Evolutionary conservation across 92 coral and sea anemone genomes (phyloP).

Genomic region (Montipora capitata): DNA sequence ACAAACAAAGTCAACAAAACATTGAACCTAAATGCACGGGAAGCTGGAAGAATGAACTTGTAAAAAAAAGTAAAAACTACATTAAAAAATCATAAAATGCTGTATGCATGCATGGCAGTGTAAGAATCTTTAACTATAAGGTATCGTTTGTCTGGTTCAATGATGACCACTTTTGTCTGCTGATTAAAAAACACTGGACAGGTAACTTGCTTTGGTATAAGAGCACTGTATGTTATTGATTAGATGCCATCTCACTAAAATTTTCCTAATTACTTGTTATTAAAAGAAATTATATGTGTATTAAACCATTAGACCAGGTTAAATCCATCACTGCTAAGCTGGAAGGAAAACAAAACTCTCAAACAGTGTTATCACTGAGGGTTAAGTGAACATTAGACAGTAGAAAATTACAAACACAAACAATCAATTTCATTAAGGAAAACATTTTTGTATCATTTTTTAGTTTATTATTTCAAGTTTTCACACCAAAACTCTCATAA

Average conservation of each 20-base stretch:
- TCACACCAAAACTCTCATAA: too few species aligned
- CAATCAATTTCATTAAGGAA: not conserved
- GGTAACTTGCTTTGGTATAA: not conserved
- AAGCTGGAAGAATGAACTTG: too few species aligned
- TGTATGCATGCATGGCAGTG: too few species aligned
- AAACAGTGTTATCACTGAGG: not conserved
- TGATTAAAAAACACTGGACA: not conserved
- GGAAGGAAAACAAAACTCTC: conserved; percentile 62
- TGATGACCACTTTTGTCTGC: not conserved
- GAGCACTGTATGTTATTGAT: conserved; percentile 3
- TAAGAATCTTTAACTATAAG: not conserved
- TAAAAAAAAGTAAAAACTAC: too few species aligned
- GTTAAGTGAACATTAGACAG: not conserved
- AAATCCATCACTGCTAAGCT: conserved; percentile 94
- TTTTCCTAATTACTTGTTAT: not conserved
- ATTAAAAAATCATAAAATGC: too few species aligned
- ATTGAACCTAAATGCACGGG: too few species aligned
- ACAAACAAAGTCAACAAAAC: too few species aligned
- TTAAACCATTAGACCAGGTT: conserved; percentile 63
- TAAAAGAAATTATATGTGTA: conserved; percentile 9
- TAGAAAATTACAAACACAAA: not conserved
- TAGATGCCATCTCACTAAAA: not conserved
- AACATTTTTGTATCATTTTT: too few species aligned
- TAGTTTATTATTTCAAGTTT: too few species aligned
- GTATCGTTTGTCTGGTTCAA: not conserved